These are phyloP conservation scores for Spodoptera picta DNA, from an alignment of 2,888 invertebrate species.

Conservation along the genomic window DNA sequence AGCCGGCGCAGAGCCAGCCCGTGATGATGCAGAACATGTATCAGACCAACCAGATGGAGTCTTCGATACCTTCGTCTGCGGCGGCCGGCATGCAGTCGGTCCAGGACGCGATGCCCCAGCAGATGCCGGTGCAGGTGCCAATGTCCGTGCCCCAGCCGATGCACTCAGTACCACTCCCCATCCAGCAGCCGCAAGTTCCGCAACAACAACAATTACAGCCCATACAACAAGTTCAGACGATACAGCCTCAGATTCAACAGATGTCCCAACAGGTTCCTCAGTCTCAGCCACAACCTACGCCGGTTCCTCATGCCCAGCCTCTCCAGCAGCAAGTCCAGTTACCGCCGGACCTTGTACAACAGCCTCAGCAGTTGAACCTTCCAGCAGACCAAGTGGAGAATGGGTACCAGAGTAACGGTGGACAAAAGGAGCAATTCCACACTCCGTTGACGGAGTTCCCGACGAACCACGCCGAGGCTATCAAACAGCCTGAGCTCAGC, in stretches of 20 bases:
- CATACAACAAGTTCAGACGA: constrained; percentile 14
- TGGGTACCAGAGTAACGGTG: constrained; percentile 68
- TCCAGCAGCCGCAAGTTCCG: constrained; percentile 38
- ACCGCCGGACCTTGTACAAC: constrained; percentile 61
- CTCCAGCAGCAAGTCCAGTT: constrained; percentile 11
- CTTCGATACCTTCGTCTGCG: constrained; percentile 58
- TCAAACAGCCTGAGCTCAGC: constrained; percentile 76
- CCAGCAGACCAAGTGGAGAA: constrained; percentile 71
- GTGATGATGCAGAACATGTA: constrained; percentile 65
- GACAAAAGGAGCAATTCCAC: constrained; percentile 81
- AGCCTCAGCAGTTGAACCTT: constrained; percentile 74
- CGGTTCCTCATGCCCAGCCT: constrained; percentile 22
- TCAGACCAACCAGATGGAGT: constrained; percentile 64
- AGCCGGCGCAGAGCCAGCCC: constrained; percentile 70
- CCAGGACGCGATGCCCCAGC: constrained; percentile 52
- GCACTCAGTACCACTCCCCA: constrained; percentile 58
- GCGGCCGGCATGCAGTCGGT: constrained; percentile 59
- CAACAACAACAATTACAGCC: constrained; percentile 45
- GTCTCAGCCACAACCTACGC: constrained; percentile 28
- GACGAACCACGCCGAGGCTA: constrained; percentile 71
- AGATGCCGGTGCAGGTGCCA: constrained; percentile 51
- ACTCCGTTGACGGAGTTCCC: constrained; percentile 84
- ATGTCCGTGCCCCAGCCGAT: constrained; percentile 60
- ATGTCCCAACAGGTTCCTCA: constrained; percentile 37
- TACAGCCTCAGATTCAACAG: constrained; percentile 33